Evolutionary conservation across 2,888 invertebrate genomes (phyloP), one percentile per base, ranked within the genome.

Genomic region (Stenotaenia linearis): DNA sequence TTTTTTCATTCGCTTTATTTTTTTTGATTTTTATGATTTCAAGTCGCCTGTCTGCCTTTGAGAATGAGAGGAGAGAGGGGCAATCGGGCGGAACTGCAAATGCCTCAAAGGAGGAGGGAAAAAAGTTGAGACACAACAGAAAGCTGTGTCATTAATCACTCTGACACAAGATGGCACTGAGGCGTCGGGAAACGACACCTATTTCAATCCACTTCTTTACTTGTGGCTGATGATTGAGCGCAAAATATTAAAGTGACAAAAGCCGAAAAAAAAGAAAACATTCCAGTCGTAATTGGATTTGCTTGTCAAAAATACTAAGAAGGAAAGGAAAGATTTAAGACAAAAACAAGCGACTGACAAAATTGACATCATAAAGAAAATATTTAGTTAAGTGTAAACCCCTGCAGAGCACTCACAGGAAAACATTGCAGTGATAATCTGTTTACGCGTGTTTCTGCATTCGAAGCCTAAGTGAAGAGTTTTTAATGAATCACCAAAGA

Each of bases 191-290:
- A 69, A 25, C 69, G 28, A 25, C 69, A 69, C 69, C 69, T 69
- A 69, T 28, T 69, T 69, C 69, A 69, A 69, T 69, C 69, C 69
- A 69, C 69, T 69, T 69, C 69, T 28, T 69, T 69, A 28, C 69
- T 69, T 28, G 69, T 25, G 50, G 18, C 50, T 50, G 69, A 28
- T 69, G 69, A 69, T 69, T 69, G 69, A 69, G 69, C 69, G 69
- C 69, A n/a, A 69, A 69, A 69, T 69, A 69, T 69, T 69, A 69
- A 69, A 69, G 69, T 69, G 69, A 69, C 69, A 28, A 25, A 69
- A 50, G 32, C 4, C 32, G 18, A 50, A 50, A 28, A 5, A 61
- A 25, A 23, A 0, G n/a, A 25, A 69, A 69, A 28, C 23, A 69
- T 69, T 69, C 25, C 69, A 15, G 28, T 10, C 69, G 69, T 69